phyloP scores from a whole-genome alignment of 2,888 invertebrate species.

The Stenodera caucasica region DNA sequence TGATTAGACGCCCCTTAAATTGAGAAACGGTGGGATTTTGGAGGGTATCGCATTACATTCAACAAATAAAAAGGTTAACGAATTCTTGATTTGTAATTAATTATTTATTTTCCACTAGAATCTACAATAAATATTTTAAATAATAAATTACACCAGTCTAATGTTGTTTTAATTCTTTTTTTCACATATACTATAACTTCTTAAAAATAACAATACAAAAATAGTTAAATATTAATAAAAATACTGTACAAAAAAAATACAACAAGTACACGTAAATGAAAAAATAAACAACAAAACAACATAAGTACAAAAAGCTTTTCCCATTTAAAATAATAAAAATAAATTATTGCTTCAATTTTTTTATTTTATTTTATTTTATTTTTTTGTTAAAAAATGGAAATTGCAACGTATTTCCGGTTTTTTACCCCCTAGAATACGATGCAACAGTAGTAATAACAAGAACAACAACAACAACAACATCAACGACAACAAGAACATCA shows the following conservation, averaged over 20 bases:
- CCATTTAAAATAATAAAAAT: too few relatives aligned
- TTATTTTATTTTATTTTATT: too few relatives aligned
- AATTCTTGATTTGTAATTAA: too few relatives aligned
- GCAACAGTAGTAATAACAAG: neutral
- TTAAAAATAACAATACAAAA: constrained; percentile 31
- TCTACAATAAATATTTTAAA: constrained; percentile 43
- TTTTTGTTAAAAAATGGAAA: too few relatives aligned
- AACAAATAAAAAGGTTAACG: too few relatives aligned
- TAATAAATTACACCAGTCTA: constrained; percentile 42
- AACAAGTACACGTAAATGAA: constrained; percentile 28
- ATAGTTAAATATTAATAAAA: constrained; percentile 38
- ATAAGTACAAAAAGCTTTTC: too few relatives aligned
- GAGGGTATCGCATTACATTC: neutral
- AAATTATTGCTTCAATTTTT: neutral
- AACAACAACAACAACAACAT: constrained; percentile 1
- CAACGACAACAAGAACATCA: constrained; percentile 1
- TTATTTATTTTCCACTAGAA: constrained; percentile 32
- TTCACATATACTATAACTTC: constrained; percentile 26
- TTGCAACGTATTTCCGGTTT: neutral
- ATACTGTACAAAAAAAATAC: constrained; percentile 43
- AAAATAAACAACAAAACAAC: neutral
- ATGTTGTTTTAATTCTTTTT: constrained; percentile 25
- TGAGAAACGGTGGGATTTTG: neutral
- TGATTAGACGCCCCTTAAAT: constrained; percentile 11
- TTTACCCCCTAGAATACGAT: neutral